Evolutionary conservation across 1,140 invertebrate genomes (phyloP).

Genomic region (Monochamus saltuarius): DNA sequence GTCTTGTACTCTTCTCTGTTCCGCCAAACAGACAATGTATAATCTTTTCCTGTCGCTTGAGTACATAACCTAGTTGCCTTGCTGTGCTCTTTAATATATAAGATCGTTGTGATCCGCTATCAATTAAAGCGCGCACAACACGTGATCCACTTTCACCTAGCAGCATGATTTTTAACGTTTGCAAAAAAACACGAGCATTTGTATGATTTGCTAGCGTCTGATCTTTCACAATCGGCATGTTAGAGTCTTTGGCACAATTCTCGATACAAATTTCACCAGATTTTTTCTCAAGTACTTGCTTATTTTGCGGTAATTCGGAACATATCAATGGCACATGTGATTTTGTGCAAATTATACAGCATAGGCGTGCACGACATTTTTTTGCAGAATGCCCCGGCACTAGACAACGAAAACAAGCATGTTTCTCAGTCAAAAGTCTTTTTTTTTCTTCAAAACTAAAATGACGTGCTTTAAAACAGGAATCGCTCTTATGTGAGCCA

Average conservation of each 20-base stretch:
- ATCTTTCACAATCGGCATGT: background rate
- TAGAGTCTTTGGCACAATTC: background rate
- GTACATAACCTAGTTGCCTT: background rate
- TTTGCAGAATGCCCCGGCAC: background rate
- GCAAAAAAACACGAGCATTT: background rate
- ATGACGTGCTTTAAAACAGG: background rate
- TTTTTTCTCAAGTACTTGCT: too few relatives aligned
- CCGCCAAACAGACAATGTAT: constrained; percentile 15
- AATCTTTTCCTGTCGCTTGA: constrained; percentile 6
- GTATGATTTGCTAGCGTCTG: background rate
- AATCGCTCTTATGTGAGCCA: background rate
- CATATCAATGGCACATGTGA: background rate
- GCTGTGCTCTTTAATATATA: constrained; percentile 17
- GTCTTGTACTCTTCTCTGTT: too few relatives aligned
- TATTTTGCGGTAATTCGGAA: too few relatives aligned
- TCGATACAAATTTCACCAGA: background rate
- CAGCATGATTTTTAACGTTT: background rate
- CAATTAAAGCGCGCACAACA: constrained; percentile 13
- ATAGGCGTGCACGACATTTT: background rate
- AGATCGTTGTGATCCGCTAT: constrained; percentile 17
- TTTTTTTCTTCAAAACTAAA: background rate
- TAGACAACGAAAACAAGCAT: background rate
- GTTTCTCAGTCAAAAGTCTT: background rate
- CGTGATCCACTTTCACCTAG: too few relatives aligned
- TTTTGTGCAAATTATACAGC: background rate